phyloP scores from a whole-genome alignment of 1,140 invertebrate genomes.

The Microplitis mediator region DNA sequence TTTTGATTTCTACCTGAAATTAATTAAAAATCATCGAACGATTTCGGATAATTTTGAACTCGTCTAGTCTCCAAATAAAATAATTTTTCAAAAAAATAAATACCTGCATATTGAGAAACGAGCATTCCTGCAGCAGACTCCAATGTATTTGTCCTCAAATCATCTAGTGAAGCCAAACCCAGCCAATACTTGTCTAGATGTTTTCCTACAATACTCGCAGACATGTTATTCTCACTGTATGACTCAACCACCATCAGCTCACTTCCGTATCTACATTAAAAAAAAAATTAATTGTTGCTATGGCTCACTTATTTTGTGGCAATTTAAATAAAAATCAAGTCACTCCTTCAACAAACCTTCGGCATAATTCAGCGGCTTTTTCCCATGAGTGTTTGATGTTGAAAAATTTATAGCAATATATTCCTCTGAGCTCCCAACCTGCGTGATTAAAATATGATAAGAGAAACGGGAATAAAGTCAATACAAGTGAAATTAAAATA shows the following conservation, averaged over 20 bases:
- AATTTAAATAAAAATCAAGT: conserved; percentile 15
- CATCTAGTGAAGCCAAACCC: conserved; percentile 86
- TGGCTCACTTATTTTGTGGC: background rate
- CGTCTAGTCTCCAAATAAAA: background rate
- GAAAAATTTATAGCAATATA: conserved; percentile 95
- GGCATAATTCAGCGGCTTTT: conserved; percentile 91
- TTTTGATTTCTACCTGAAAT: too few relatives aligned
- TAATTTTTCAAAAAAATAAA: conserved; percentile 28
- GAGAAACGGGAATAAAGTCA: background rate
- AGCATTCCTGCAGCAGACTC: conserved; percentile 90
- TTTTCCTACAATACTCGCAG: conserved; percentile 74
- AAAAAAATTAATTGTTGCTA: conserved; percentile 11
- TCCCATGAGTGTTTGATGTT: conserved; percentile 95
- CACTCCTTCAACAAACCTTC: conserved; percentile 75
- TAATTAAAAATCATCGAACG: too few relatives aligned
- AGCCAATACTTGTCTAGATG: conserved; percentile 80
- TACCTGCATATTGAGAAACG: conserved; percentile 89
- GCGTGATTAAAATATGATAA: conserved; percentile 36
- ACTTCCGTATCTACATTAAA: conserved; percentile 80
- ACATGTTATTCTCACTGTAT: conserved; percentile 90
- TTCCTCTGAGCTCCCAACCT: conserved; percentile 91
- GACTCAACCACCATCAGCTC: conserved; percentile 88
- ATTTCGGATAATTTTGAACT: background rate
- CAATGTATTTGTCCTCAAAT: conserved; percentile 89
- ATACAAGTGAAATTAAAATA: conserved; percentile 6